A percentile compares a stretch with the other conserved stretches of the same genome.
Conservation (phyloP, 2,113 vertebrate species). For the Pithys albifrons region DNA sequence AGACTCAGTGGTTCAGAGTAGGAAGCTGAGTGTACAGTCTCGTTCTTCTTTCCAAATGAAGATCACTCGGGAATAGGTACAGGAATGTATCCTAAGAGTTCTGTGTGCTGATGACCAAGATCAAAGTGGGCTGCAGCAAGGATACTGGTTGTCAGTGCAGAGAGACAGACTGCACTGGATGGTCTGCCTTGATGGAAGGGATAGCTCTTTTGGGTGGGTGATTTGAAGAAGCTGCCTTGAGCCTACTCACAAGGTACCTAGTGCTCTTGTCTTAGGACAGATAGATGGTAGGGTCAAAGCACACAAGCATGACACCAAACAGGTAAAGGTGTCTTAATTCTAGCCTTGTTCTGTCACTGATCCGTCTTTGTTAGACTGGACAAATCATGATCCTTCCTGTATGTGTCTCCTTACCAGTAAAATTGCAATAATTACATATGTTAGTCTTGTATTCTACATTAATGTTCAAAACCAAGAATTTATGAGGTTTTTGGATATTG, state of each 20-base stretch:
- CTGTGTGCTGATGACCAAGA: neutral
- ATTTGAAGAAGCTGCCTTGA: neutral
- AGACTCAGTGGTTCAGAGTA: neutral
- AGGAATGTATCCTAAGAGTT: neutral
- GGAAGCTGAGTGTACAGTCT: neutral
- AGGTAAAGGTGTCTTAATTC: neutral
- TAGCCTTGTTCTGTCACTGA: neutral
- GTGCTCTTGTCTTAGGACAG: neutral
- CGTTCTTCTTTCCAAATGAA: neutral
- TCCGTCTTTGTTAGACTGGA: neutral
- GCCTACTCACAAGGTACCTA: neutral
- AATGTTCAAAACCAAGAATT: neutral
- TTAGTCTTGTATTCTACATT: neutral
- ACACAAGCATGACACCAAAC: neutral
- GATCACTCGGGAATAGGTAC: neutral
- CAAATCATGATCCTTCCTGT: neutral
- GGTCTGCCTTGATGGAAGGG: neutral
- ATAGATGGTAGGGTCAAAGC: neutral
- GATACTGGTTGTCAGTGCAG: neutral
- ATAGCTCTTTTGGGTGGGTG: neutral
- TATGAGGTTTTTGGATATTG: accelerated
- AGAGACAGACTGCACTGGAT: neutral
- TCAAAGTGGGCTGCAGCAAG: neutral
- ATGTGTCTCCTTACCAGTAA: neutral
- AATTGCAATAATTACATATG: neutral